These are phyloP conservation scores for Lepidonotus clava DNA, from an alignment of 2,888 invertebrate genomes.

Conservation along the genomic window DNA sequence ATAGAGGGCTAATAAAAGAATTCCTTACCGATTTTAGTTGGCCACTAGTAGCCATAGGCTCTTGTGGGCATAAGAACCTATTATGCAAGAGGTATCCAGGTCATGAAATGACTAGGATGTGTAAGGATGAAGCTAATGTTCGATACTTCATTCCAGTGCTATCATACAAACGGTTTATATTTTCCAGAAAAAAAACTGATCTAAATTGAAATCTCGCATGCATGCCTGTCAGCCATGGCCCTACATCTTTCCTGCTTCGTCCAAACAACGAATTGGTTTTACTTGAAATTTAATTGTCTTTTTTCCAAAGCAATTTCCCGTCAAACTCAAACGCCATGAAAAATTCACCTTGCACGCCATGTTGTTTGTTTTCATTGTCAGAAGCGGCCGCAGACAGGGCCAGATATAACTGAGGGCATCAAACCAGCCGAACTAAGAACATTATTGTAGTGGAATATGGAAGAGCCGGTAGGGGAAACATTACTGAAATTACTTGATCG, in stretches of 20 bases:
- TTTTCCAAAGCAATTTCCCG: constrained; percentile 10
- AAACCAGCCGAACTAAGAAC: neutral
- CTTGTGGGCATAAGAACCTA: no score
- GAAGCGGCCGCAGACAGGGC: neutral
- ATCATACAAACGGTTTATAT: no score
- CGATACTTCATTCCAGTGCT: no score
- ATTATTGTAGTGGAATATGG: neutral
- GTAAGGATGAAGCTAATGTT: no score
- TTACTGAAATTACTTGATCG: neutral
- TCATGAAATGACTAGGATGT: no score
- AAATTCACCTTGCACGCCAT: neutral
- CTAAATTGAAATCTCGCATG: constrained; percentile 5
- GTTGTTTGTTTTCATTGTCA: constrained; percentile 4
- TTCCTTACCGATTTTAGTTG: no score
- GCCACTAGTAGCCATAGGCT: no score
- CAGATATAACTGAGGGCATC: no score
- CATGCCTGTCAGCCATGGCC: neutral
- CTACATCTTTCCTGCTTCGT: neutral
- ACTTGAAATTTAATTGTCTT: neutral
- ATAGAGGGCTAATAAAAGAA: no score
- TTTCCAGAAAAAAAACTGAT: neutral
- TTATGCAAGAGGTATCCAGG: no score
- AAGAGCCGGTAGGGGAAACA: neutral
- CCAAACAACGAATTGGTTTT: neutral
- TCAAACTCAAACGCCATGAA: constrained; percentile 11